Percentiles rank a stretch among this genome's conserved stretches.
Evolutionary conservation across 2,797 vertebrate species (phyloP).

Genomic region (Sitta carolinensis): DNA sequence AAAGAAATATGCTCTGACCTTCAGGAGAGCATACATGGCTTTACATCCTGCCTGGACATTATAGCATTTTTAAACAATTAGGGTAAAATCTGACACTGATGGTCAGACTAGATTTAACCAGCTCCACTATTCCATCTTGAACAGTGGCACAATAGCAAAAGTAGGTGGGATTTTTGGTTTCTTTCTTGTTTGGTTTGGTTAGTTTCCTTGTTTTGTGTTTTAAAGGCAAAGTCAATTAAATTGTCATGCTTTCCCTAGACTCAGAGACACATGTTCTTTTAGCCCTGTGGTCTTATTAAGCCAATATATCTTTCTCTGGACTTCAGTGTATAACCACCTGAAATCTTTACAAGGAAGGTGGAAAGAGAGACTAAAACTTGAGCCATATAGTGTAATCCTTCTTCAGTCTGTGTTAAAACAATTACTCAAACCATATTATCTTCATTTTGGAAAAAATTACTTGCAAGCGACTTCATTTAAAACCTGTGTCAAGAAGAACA

Average conservation of each 20-base stretch:
- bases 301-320: not conserved
- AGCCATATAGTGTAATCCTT: not conserved
- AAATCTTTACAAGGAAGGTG: not conserved
- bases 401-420: not conserved
- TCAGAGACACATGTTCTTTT: not conserved
- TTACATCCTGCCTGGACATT: not conserved
- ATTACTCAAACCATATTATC: not conserved
- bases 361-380: not conserved
- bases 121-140: not conserved
- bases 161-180: accelerated
- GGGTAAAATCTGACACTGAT: not conserved
- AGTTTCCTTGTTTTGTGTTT: not conserved
- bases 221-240: not conserved
- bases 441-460: not conserved
- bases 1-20: not conserved
- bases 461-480: not conserved
- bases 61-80: not conserved
- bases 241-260: not conserved
- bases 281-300: not conserved
- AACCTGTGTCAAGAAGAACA: not conserved
- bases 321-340: not conserved
- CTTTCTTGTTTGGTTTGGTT: accelerated
- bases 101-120: not conserved
- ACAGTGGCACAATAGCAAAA: not conserved
- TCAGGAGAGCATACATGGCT: accelerated